Percentiles rank a stretch among this genome's conserved stretches.
phyloP scores from a whole-genome alignment of 2,888 invertebrate genomes.

The Tricholauxania praeusta region DNA sequence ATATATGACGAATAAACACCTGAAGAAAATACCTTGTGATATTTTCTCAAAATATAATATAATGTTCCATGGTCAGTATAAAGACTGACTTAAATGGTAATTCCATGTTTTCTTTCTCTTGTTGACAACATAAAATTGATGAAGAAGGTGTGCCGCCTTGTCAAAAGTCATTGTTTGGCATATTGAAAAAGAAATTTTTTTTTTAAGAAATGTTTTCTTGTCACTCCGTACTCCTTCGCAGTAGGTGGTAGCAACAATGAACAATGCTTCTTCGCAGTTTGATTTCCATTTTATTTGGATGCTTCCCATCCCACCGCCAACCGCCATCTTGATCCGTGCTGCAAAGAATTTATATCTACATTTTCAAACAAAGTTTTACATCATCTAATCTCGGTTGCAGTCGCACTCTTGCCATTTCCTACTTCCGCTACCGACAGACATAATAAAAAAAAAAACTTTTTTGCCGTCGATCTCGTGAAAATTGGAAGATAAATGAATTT shows the following conservation, averaged over 20 bases:
- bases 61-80: too few relatives aligned
- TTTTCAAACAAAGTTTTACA: conserved; percentile 21
- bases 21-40: too few relatives aligned
- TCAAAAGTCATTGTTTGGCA: background rate
- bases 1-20: too few relatives aligned
- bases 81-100: too few relatives aligned
- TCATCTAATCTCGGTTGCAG: conserved; percentile 27
- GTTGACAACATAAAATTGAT: conserved; percentile 45
- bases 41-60: too few relatives aligned
- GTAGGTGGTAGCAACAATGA: background rate
- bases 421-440: background rate
- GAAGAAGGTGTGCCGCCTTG: conserved; percentile 39
- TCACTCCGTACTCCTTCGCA: background rate
- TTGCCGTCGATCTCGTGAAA: conserved; percentile 33
- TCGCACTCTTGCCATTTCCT: conserved; percentile 2
- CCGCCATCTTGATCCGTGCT: background rate
- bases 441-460: conserved; percentile 24
- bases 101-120: background rate
- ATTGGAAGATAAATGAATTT: conserved; percentile 45
- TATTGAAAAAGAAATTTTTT: background rate
- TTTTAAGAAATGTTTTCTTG: background rate
- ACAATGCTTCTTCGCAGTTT: conserved; percentile 6
- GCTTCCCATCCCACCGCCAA: background rate
- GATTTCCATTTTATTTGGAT: conserved; percentile 15
- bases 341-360: conserved; percentile 1